phyloP scores from a whole-genome alignment of 1,140 invertebrate genomes.

The Pachyrhynchus sulphureomaculatus region DNA sequence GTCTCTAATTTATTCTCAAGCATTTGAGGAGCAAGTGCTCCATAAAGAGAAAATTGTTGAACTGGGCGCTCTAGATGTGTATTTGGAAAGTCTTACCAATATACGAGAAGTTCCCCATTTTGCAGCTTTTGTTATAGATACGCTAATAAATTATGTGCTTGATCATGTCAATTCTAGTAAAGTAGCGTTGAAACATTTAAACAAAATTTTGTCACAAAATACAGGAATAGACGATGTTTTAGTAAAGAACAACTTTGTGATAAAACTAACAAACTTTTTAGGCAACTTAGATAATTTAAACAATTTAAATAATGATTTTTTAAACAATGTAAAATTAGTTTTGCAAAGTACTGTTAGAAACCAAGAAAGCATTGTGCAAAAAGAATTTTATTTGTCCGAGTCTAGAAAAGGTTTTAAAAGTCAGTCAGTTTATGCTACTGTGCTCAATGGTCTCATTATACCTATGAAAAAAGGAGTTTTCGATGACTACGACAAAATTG shows the following conservation, averaged over 20 bases:
- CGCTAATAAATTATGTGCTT: constrained; percentile 19
- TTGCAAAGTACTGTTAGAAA: constrained; percentile 20
- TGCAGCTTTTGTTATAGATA: constrained; percentile 24
- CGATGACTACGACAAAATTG: constrained; percentile 50
- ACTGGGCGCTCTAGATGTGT: constrained; percentile 17
- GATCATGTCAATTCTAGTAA: not conserved
- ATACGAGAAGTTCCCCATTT: constrained; percentile 18
- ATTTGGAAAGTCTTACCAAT: constrained; percentile 32
- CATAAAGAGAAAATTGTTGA: constrained; percentile 39
- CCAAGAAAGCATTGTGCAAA: not conserved
- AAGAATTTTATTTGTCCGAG: not conserved
- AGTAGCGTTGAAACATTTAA: constrained; percentile 19
- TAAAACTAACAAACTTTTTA: constrained; percentile 5
- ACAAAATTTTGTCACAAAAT: not conserved
- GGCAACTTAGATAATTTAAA: not conserved
- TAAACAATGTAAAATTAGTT: constrained; percentile 3
- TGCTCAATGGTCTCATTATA: constrained; percentile 52
- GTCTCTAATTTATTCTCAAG: constrained; percentile 48
- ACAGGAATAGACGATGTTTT: not conserved
- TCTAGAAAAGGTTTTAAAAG: constrained; percentile 4
- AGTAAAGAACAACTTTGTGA: constrained; percentile 3
- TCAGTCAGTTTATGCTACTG: constrained; percentile 45
- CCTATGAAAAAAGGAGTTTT: constrained; percentile 47
- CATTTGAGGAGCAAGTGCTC: constrained; percentile 48
- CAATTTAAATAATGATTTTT: not conserved